Conservation (phyloP, 2,888 invertebrate species). For the Amphiduros pacificus region DNA sequence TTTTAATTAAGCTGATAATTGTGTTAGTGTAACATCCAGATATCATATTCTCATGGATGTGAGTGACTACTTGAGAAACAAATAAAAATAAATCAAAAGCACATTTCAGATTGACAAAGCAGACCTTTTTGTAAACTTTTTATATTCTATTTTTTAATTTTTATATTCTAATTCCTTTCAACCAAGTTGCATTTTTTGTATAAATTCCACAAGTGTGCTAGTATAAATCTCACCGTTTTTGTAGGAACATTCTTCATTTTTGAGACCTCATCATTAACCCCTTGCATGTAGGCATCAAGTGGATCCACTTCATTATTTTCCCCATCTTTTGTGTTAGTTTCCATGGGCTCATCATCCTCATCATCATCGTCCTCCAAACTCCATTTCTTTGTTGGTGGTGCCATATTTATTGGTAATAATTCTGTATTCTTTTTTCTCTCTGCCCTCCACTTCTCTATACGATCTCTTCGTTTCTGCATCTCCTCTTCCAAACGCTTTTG, state of each 20-base stretch:
- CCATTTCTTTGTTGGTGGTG: slow-evolving; percentile 75
- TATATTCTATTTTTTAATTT: no score
- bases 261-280: neutral
- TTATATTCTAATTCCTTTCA: no score
- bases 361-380: slow-evolving; percentile 95
- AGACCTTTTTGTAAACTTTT: no score
- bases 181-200: no score
- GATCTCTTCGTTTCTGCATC: slow-evolving; percentile 92
- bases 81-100: no score
- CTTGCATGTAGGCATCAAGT: slow-evolving; percentile 94
- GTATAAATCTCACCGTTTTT: no score
- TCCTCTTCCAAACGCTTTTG: slow-evolving; percentile 74
- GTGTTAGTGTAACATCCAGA: no score
- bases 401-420: slow-evolving; percentile 64
- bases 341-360: slow-evolving; percentile 67
- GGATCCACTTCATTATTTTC: slow-evolving; percentile 70
- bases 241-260: neutral
- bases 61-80: no score
- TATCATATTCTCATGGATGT: no score
- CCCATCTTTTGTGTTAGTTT: slow-evolving; percentile 43
- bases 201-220: no score
- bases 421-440: slow-evolving; percentile 87
- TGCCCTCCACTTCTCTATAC: slow-evolving; percentile 94
- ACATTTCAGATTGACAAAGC: no score
- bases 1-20: no score